phyloP scores from a whole-genome alignment of 1,140 invertebrate genomes.

The Drosophila bocki region DNA sequence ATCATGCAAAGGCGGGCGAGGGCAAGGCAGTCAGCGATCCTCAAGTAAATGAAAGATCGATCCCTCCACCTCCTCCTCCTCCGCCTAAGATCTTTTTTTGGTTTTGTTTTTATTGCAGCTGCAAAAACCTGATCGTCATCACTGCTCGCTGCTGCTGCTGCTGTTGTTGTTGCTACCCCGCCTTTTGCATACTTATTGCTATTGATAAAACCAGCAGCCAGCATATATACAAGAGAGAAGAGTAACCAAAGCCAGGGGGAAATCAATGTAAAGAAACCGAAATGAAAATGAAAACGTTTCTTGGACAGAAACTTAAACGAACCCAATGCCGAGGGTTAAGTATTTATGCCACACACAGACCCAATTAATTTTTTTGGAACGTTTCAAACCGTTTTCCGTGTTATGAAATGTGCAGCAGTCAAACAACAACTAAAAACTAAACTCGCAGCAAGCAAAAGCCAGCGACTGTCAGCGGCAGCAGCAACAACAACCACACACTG shows the following conservation, averaged over 20 bases:
- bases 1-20: constrained; percentile 8
- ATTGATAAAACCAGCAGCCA: constrained; percentile 44
- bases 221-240: constrained; percentile 12
- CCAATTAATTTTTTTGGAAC: constrained; percentile 27
- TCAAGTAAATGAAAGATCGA: constrained; percentile 14
- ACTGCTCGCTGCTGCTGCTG: constrained; percentile 17
- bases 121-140: constrained; percentile 78
- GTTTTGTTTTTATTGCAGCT: constrained; percentile 49
- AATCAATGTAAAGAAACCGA: constrained; percentile 4
- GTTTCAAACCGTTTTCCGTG: constrained; percentile 40
- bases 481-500: constrained; percentile 25
- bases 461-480: constrained; percentile 14
- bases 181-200: constrained; percentile 62
- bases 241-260: constrained; percentile 18
- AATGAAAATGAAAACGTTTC: constrained; percentile 6
- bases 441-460: constrained; percentile 27
- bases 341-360: constrained; percentile 32
- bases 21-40: constrained; percentile 11
- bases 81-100: constrained; percentile 10
- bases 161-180: constrained; percentile 49
- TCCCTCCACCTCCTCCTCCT: neutral
- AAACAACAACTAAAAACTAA: constrained; percentile 49
- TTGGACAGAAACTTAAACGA: neutral
- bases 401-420: constrained; percentile 59
- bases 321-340: neutral